Percentiles rank a stretch among this genome's conserved stretches.
phyloP scores from a whole-genome alignment of 2,888 invertebrate species.

The Luperina nickerlii region DNA sequence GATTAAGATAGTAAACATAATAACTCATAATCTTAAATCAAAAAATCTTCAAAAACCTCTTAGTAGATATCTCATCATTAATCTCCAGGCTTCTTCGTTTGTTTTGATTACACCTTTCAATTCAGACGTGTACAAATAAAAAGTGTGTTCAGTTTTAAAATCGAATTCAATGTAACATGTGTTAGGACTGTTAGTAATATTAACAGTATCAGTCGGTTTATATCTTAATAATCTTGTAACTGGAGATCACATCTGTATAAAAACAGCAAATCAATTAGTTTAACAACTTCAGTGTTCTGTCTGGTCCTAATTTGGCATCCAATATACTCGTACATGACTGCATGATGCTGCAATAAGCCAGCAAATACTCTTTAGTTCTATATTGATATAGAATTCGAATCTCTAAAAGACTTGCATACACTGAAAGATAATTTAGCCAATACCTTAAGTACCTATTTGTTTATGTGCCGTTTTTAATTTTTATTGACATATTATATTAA shows the following conservation, averaged over 20 bases:
- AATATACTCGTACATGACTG: background rate
- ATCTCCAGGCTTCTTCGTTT: constrained; percentile 55
- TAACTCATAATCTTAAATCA: constrained; percentile 51
- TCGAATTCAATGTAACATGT: constrained; percentile 37
- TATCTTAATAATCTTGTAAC: constrained; percentile 41
- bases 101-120: constrained; percentile 53
- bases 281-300: constrained; percentile 31
- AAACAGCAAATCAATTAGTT: constrained; percentile 49
- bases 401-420: background rate
- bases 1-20: constrained; percentile 42
- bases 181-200: constrained; percentile 24
- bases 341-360: constrained; percentile 18
- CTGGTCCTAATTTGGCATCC: constrained; percentile 24
- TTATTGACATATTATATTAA: background rate
- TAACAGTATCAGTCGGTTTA: constrained; percentile 21
- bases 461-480: no score
- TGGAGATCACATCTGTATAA: constrained; percentile 39
- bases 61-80: constrained; percentile 50
- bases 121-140: constrained; percentile 34
- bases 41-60: constrained; percentile 51
- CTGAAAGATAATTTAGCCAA: background rate
- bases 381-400: background rate
- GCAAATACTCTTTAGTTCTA: constrained; percentile 10
- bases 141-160: constrained; percentile 32
- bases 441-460: no score